Conservation (phyloP, 2,888 invertebrate genomes). For the Hedychridium roseum region DNA sequence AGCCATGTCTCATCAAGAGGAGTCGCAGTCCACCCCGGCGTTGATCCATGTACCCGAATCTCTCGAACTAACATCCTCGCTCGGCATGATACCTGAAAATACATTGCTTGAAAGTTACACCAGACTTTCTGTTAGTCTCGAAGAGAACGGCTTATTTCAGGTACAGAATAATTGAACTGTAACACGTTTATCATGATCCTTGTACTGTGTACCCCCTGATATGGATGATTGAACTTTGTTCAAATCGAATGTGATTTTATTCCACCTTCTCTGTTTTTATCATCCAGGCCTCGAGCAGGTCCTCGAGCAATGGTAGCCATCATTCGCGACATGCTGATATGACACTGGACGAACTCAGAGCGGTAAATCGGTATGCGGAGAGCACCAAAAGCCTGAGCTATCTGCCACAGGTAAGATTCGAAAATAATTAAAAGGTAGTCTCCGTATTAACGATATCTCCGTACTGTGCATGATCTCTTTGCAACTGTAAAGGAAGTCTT, state of each 20-base stretch:
- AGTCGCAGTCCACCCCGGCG: conserved; percentile 89
- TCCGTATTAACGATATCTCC: no score
- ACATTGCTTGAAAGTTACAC: conserved; percentile 87
- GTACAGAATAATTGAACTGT: no score
- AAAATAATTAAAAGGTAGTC: no score
- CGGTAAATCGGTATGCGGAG: conserved; percentile 89
- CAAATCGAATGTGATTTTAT: no score
- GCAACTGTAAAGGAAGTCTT: no score
- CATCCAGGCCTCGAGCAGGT: conserved; percentile 67
- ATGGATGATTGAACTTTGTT: no score
- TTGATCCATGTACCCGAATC: conserved; percentile 75
- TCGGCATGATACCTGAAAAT: conserved; percentile 88
- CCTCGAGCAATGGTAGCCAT: conserved; percentile 74
- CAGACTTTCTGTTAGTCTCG: conserved; percentile 85
- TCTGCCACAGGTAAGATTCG: conserved; percentile 87
- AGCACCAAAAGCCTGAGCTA: conserved; percentile 91
- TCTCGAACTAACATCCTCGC: conserved; percentile 69
- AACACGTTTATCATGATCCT: no score
- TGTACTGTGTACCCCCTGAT: no score
- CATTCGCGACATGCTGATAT: conserved; percentile 77
- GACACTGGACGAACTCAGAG: conserved; percentile 84
- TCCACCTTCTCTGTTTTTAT: neutral
- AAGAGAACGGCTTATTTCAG: conserved; percentile 81
- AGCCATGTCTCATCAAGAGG: conserved; percentile 85
- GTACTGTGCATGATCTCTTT: no score